These are phyloP conservation scores for Oxystoma pomonae DNA, from an alignment of 2,888 invertebrate genomes.

Conservation along the genomic window DNA sequence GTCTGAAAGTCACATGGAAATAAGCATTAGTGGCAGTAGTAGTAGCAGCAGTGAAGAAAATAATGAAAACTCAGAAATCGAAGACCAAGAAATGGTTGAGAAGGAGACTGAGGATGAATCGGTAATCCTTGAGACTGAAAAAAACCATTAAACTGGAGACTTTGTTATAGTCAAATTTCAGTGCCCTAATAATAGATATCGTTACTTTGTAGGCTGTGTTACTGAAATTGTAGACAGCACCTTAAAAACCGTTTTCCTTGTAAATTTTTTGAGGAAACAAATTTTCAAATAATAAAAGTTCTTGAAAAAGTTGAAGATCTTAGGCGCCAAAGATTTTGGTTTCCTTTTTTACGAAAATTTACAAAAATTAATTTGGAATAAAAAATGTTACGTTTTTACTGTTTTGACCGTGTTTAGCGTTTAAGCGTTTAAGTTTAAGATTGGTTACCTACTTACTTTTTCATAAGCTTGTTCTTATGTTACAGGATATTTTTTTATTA, in stretches of 20 bases:
- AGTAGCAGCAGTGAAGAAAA: not conserved
- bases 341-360: not conserved
- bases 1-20: not conserved
- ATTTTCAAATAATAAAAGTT: not conserved
- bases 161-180: constrained; percentile 7
- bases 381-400: too few species aligned
- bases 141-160: not conserved
- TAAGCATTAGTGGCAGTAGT: not conserved
- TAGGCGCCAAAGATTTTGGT: not conserved
- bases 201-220: constrained; percentile 9
- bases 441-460: not conserved
- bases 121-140: constrained; percentile 6
- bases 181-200: constrained; percentile 5
- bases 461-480: not conserved
- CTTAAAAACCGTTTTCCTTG: constrained; percentile 5
- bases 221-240: not conserved
- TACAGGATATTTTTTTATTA: not conserved
- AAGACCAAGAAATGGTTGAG: not conserved
- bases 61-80: not conserved
- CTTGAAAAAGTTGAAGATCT: not conserved
- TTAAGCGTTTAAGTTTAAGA: not conserved
- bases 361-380: not conserved
- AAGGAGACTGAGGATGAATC: not conserved
- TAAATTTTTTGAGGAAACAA: constrained; percentile 4
- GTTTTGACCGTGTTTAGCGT: not conserved